phyloP scores from a whole-genome alignment of 2,888 invertebrate species.

The Volucella bombylans region DNA sequence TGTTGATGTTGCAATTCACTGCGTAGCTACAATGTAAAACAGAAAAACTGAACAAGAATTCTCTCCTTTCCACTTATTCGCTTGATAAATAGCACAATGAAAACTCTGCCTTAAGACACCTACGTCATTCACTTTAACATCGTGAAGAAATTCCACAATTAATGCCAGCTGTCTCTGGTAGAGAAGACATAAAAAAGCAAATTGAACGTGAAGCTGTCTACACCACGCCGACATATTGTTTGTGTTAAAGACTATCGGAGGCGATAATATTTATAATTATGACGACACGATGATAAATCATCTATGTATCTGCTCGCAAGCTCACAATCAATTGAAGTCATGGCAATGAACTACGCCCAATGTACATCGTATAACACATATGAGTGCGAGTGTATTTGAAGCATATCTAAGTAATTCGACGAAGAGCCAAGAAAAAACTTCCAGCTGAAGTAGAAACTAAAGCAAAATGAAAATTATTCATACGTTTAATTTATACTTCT shows the following conservation, averaged over 20 bases:
- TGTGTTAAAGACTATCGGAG: conserved; percentile 12
- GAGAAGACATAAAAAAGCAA: background rate
- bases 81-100: conserved; percentile 6
- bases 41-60: conserved; percentile 9
- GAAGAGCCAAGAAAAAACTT: conserved; percentile 8
- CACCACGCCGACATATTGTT: background rate
- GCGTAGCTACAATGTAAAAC: background rate
- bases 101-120: conserved; percentile 32
- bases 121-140: conserved; percentile 21
- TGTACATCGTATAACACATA: background rate
- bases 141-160: conserved; percentile 26
- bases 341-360: conserved; percentile 48
- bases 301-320: conserved; percentile 20
- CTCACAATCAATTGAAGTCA: conserved; percentile 39
- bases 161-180: conserved; percentile 13
- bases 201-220: conserved; percentile 29
- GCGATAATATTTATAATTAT: conserved; percentile 51
- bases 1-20: conserved; percentile 62
- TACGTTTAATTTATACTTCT: conserved; percentile 46
- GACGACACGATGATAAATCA: conserved; percentile 51
- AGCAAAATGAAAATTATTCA: conserved; percentile 59
- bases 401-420: conserved; percentile 51
- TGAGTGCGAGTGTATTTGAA: conserved; percentile 20
- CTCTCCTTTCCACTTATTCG: conserved; percentile 27
- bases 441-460: conserved; percentile 9